Percentiles rank a stretch among this genome's conserved stretches.
Conservation (phyloP, 2,888 invertebrate species). For the Exephanes ischioxanthus region DNA sequence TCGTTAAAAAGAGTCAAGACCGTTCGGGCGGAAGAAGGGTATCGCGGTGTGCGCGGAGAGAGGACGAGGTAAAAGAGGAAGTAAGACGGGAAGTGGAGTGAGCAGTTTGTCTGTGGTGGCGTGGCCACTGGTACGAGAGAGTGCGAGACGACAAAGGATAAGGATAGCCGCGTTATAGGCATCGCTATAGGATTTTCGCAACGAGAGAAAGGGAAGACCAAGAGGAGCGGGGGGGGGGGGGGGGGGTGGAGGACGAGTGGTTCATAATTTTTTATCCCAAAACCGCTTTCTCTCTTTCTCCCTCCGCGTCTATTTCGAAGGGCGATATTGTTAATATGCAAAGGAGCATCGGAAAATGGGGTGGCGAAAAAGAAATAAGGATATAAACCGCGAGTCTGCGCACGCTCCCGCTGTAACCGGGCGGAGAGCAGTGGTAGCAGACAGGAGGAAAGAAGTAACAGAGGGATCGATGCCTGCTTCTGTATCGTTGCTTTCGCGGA, state of each 20-base stretch:
- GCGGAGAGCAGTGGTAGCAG: conserved; percentile 54
- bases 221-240: conserved; percentile 51
- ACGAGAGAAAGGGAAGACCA: conserved; percentile 41
- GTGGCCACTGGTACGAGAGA: conserved; percentile 46
- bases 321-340: conserved; percentile 85
- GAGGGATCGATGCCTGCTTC: conserved; percentile 56
- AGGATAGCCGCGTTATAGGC: conserved; percentile 45
- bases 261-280: conserved; percentile 83
- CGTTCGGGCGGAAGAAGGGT: conserved; percentile 70
- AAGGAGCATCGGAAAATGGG: conserved; percentile 84
- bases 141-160: conserved; percentile 8
- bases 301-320: conserved; percentile 75
- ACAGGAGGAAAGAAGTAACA: conserved; percentile 41
- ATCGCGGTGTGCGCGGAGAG: conserved; percentile 52
- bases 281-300: conserved; percentile 71
- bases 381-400: conserved; percentile 74
- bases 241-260: conserved; percentile 69
- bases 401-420: conserved; percentile 34
- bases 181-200: conserved; percentile 41
- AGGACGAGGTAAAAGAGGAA: conserved; percentile 71
- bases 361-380: conserved; percentile 82
- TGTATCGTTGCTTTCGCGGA: conserved; percentile 42
- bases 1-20: conserved; percentile 83
- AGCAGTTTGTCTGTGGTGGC: conserved; percentile 46
- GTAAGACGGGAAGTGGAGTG: conserved; percentile 71